Percentiles rank a stretch among this genome's conserved stretches.
Evolutionary conservation across 2,888 invertebrate genomes (phyloP).

Genomic region (Ischnura elegans): DNA sequence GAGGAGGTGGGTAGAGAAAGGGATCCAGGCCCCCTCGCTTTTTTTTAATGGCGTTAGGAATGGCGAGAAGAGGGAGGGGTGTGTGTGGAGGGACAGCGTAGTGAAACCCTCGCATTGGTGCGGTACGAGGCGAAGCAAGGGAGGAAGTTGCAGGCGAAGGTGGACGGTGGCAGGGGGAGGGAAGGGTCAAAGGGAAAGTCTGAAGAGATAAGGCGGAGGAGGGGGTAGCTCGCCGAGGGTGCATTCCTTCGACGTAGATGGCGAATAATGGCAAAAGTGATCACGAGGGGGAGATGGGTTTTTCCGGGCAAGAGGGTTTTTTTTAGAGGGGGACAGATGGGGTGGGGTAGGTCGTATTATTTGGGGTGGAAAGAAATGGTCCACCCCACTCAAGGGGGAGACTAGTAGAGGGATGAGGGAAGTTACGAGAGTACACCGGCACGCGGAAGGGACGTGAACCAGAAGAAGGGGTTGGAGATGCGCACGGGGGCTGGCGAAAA

Average conservation of each 20-base stretch:
- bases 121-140: not conserved
- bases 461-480: not conserved
- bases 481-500: not conserved
- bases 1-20: not conserved
- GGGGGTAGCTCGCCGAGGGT: not conserved
- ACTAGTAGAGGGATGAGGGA: not conserved
- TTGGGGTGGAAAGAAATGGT: slow-evolving; percentile 11
- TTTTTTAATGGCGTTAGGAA: not conserved
- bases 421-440: not conserved
- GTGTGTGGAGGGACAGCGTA: not conserved
- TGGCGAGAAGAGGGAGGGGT: not conserved
- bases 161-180: not conserved
- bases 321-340: not conserved
- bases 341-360: not conserved
- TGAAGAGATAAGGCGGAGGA: too few species aligned
- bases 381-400: not conserved
- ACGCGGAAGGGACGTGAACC: not conserved
- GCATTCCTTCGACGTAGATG: slow-evolving; percentile 8
- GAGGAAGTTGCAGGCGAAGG: not conserved
- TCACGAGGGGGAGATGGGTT: not conserved
- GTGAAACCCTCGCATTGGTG: not conserved
- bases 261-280: not conserved
- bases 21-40: not conserved
- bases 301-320: not conserved
- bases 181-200: not conserved